These are phyloP conservation scores for Octopus bimaculoides DNA, from an alignment of 1,140 invertebrate genomes.

Conservation along the genomic window DNA sequence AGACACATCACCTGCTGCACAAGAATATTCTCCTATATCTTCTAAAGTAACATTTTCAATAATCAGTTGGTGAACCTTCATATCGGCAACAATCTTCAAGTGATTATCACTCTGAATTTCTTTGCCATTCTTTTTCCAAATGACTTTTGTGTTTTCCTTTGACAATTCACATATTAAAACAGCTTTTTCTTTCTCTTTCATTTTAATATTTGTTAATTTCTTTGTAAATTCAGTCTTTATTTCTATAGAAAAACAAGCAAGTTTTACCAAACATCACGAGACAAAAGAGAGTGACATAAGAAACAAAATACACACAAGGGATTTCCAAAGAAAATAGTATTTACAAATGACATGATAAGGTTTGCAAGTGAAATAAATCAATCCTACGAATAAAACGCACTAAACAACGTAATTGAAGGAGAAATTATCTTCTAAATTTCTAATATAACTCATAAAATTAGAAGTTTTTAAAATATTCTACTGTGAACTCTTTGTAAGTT, in stretches of 20 bases:
- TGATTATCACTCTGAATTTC: conserved; percentile 64
- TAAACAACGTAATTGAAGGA: no score
- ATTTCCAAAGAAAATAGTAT: no score
- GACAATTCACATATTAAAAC: conserved; percentile 28
- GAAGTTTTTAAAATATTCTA: no score
- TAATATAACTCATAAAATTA: no score
- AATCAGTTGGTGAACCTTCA: conserved; percentile 44
- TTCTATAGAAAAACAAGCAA: conserved; percentile 8
- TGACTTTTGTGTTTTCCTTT: conserved; percentile 33
- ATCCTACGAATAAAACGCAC: no score
- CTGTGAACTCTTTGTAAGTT: no score
- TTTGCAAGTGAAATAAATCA: no score
- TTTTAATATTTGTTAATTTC: conserved; percentile 5
- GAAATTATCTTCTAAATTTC: no score
- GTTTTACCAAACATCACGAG: no score
- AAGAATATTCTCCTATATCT: conserved; percentile 46
- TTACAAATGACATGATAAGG: no score
- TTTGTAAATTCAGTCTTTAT: conserved; percentile 6
- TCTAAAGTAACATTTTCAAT: conserved; percentile 43
- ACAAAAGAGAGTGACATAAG: no score
- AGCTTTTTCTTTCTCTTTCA: conserved; percentile 10
- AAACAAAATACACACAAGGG: no score
- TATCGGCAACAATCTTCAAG: conserved; percentile 63
- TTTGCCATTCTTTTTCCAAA: conserved; percentile 87
- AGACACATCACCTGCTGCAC: conserved; percentile 43